phyloP scores from a whole-genome alignment of 2,888 invertebrate genomes.

The Tinea semifulvella region DNA sequence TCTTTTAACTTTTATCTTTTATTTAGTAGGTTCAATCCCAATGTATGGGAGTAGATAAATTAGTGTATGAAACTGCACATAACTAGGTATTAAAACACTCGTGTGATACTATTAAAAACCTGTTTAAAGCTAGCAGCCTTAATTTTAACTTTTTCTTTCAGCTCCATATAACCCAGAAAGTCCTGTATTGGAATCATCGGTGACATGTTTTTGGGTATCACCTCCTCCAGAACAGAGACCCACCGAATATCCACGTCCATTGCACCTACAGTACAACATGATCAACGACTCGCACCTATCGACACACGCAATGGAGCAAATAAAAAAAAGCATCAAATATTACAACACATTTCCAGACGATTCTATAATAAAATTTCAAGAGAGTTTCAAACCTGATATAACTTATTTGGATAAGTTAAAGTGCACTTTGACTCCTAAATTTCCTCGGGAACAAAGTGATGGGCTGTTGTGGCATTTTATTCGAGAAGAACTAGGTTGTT shows the following conservation, averaged over 20 bases:
- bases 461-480: constrained; percentile 82
- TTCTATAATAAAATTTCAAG: constrained; percentile 51
- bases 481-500: constrained; percentile 76
- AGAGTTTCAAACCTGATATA: constrained; percentile 74
- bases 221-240: constrained; percentile 95
- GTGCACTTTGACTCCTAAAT: constrained; percentile 80
- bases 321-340: constrained; percentile 86
- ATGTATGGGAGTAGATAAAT: too few relatives aligned
- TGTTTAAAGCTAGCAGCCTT: too few relatives aligned
- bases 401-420: constrained; percentile 88
- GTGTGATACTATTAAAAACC: too few relatives aligned
- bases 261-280: constrained; percentile 88
- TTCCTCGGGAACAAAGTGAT: constrained; percentile 82
- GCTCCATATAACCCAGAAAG: constrained; percentile 87
- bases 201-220: constrained; percentile 92
- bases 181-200: constrained; percentile 81
- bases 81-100: too few relatives aligned
- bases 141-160: constrained; percentile 40
- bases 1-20: too few relatives aligned
- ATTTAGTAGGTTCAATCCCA: too few relatives aligned
- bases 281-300: constrained; percentile 83
- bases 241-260: constrained; percentile 91
- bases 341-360: constrained; percentile 70
- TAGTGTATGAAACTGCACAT: too few relatives aligned
- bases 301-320: constrained; percentile 84